phyloP scores from a whole-genome alignment of 2,113 vertebrate genomes.

The Stigmatopora nigra region DNA sequence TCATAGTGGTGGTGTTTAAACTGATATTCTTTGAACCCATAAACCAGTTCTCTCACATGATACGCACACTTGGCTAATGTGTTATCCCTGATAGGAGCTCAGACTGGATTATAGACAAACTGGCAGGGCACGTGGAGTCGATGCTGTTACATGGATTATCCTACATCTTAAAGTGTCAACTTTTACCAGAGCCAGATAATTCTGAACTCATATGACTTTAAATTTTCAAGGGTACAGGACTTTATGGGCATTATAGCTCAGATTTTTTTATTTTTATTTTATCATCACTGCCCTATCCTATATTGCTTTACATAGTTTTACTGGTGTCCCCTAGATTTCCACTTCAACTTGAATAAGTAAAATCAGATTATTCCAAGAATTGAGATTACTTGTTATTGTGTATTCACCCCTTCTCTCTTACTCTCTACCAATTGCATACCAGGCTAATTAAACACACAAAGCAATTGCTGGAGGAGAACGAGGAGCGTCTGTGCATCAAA shows the following conservation, averaged over 20 bases:
- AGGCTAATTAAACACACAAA: slow-evolving; percentile 98
- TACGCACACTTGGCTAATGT: background rate
- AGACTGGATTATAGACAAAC: slow-evolving; percentile 7
- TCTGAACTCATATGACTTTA: background rate
- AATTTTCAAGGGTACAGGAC: background rate
- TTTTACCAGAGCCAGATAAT: background rate
- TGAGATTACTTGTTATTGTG: background rate
- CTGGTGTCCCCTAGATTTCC: background rate
- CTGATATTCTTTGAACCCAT: background rate
- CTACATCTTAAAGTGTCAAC: slow-evolving; percentile 1
- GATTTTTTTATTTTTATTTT: background rate
- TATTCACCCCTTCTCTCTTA: background rate
- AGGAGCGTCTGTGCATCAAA: slow-evolving; percentile 97
- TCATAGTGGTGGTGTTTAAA: background rate
- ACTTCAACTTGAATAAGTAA: no score
- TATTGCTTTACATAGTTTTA: background rate
- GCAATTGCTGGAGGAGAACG: slow-evolving; percentile 93
- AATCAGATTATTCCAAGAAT: no score
- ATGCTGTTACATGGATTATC: slow-evolving; percentile 5
- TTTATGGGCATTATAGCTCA: no score
- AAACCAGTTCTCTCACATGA: background rate
- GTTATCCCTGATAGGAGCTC: background rate
- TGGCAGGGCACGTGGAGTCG: background rate
- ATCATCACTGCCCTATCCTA: background rate
- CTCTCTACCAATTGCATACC: slow-evolving; percentile 20